Conservation (phyloP, 1,140 invertebrate species). For the Heliconius melpomene region DNA sequence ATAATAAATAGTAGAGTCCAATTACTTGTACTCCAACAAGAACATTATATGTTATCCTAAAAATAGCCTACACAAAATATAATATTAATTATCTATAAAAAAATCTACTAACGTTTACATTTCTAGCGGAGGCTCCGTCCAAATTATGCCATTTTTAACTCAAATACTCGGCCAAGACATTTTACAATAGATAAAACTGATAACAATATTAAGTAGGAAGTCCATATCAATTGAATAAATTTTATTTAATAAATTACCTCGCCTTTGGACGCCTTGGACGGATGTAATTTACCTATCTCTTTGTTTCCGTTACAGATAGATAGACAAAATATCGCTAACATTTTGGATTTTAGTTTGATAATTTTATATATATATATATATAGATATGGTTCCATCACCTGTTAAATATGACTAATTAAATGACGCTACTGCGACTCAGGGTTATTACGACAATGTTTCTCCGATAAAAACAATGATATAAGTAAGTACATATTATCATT, state of each 20-base stretch:
- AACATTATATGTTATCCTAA: not conserved
- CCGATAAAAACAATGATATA: too few species aligned
- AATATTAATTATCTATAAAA: not conserved
- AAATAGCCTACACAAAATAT: not conserved
- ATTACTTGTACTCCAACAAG: not conserved
- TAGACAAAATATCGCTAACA: not conserved
- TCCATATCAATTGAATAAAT: conserved; percentile 8
- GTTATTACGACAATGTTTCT: not conserved
- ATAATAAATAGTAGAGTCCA: not conserved
- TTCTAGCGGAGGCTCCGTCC: not conserved
- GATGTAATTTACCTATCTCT: conserved; percentile 11
- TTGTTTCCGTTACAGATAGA: conserved; percentile 12
- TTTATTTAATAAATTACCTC: conserved; percentile 8
- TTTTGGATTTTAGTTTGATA: conserved; percentile 9
- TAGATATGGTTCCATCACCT: not conserved
- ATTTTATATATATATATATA: not conserved
- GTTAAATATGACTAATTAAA: conserved; percentile 2
- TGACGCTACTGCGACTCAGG: not conserved
- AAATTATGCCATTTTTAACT: conserved; percentile 8
- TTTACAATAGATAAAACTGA: not conserved
- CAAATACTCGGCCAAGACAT: not conserved
- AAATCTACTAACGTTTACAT: not conserved
- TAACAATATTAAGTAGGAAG: conserved; percentile 11
- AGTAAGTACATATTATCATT: too few species aligned
- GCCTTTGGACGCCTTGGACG: not conserved